Percentiles rank a stretch among this genome's conserved stretches.
These are phyloP conservation scores for Amblyjoppa fuscipennis DNA, from an alignment of 2,888 invertebrate genomes.

Conservation along the genomic window DNA sequence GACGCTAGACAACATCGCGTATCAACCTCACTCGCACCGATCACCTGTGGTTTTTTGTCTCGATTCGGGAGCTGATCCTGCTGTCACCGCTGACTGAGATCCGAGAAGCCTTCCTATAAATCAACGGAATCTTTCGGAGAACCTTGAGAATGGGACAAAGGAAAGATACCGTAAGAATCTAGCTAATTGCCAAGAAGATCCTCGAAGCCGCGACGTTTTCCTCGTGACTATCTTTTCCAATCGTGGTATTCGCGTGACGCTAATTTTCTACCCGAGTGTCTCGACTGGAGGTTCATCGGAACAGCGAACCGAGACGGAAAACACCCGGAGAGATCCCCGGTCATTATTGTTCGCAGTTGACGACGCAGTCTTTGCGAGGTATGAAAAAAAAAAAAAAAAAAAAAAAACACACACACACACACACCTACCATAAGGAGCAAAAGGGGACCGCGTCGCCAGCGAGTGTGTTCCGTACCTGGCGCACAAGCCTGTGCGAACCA, in stretches of 20 bases:
- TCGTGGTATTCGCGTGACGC: background rate
- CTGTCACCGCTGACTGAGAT: slow-evolving; percentile 1
- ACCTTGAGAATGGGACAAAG: background rate
- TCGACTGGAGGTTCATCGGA: background rate
- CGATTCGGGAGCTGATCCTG: slow-evolving; percentile 9
- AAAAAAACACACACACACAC: no score
- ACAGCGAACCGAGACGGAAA: slow-evolving; percentile 9
- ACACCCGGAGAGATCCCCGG: background rate
- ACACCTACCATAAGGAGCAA: background rate
- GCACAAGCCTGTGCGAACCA: background rate
- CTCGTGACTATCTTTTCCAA: slow-evolving; percentile 25
- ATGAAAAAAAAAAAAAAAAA: background rate
- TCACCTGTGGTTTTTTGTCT: background rate
- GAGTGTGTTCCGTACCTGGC: background rate
- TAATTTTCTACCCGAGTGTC: slow-evolving; percentile 22
- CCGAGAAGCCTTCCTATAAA: background rate
- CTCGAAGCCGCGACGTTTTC: slow-evolving; percentile 22
- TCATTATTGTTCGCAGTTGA: slow-evolving; percentile 24
- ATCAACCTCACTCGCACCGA: background rate
- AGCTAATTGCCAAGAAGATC: background rate
- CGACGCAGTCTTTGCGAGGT: background rate
- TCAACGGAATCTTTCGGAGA: slow-evolving; percentile 16
- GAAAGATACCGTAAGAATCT: background rate
- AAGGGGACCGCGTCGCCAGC: background rate
- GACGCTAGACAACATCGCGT: background rate